Percentiles rank a stretch among this genome's conserved stretches.
phyloP scores from a whole-genome alignment of 2,113 vertebrate species.

The Siphamia tubifer region DNA sequence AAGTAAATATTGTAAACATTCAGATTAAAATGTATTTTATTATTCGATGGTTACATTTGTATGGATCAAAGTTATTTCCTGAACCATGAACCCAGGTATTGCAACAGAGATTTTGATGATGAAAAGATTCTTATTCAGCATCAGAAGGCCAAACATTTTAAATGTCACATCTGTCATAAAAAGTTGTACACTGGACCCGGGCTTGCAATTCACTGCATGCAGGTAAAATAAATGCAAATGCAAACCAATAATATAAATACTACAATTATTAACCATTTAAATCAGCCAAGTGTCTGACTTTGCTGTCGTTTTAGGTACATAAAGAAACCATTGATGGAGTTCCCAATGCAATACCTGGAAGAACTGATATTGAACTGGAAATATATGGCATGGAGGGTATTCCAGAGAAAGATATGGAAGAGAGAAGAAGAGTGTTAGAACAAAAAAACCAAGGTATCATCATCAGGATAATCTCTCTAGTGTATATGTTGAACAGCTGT shows the following conservation, averaged over 20 bases:
- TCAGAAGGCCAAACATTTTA: slow-evolving; percentile 99
- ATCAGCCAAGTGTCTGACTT: too few relatives aligned
- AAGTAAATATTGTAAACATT: too few relatives aligned
- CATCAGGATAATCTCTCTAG: too few relatives aligned
- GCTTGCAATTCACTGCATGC: slow-evolving; percentile 98
- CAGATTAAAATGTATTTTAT: too few relatives aligned
- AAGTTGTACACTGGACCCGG: slow-evolving; percentile 97
- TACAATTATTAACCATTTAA: too few relatives aligned
- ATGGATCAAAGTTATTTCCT: too few relatives aligned
- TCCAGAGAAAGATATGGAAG: slow-evolving; percentile 98
- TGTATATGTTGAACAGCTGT: too few relatives aligned
- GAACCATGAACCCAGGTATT: slow-evolving; percentile 88
- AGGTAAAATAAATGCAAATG: slow-evolving; percentile 79
- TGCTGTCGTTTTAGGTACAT: slow-evolving; percentile 85
- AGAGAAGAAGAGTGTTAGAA: slow-evolving; percentile 91
- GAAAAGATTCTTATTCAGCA: slow-evolving; percentile 99
- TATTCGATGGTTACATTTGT: too few relatives aligned
- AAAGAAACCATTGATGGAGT: slow-evolving; percentile 98
- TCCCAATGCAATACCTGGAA: slow-evolving; percentile 97
- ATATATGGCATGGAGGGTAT: slow-evolving; percentile 99
- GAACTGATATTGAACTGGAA: slow-evolving; percentile 97
- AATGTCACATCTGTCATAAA: slow-evolving; percentile 99
- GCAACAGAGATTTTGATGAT: slow-evolving; percentile 98
- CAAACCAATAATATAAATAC: neutral
- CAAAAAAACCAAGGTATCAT: slow-evolving; percentile 94